Conservation (phyloP, 92 coral and sea anemone genomes). For the Nematostella vectensis region DNA sequence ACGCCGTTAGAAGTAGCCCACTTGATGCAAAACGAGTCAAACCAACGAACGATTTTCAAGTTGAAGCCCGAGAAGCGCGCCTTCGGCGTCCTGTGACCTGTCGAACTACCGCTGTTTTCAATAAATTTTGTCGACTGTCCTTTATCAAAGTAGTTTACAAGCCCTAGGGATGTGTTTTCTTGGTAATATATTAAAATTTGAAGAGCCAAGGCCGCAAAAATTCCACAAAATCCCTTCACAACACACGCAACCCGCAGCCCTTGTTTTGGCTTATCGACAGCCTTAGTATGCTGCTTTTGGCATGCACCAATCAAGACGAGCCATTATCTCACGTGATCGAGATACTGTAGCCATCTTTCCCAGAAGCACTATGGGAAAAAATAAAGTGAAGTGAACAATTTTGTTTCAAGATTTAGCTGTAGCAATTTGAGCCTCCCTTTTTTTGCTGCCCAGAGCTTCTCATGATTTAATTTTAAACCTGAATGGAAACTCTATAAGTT, state of each 20-base stretch:
- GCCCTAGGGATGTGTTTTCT: not conserved
- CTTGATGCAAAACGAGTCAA: not conserved
- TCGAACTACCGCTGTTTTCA: not conserved
- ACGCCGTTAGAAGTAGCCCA: not conserved
- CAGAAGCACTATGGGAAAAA: too few relatives aligned
- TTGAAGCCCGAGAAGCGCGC: not conserved
- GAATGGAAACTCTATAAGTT: too few relatives aligned
- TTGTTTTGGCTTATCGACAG: constrained; percentile 5
- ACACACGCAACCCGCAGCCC: not conserved
- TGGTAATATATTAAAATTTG: constrained; percentile 1
- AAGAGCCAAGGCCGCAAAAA: constrained; percentile 4
- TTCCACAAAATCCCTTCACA: constrained; percentile 3
- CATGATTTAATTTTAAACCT: too few relatives aligned
- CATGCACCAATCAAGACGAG: not conserved
- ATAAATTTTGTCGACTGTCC: not conserved
- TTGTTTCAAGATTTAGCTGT: too few relatives aligned
- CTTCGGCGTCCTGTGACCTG: not conserved
- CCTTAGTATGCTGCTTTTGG: not conserved
- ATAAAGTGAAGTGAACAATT: too few relatives aligned
- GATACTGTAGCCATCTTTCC: too few relatives aligned
- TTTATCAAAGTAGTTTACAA: not conserved
- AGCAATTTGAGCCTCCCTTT: too few relatives aligned
- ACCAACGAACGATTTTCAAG: not conserved
- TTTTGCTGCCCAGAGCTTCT: too few relatives aligned
- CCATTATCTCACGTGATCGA: not conserved